Conservation (phyloP, 2,113 vertebrate species). For the Dermatemys mawii region DNA sequence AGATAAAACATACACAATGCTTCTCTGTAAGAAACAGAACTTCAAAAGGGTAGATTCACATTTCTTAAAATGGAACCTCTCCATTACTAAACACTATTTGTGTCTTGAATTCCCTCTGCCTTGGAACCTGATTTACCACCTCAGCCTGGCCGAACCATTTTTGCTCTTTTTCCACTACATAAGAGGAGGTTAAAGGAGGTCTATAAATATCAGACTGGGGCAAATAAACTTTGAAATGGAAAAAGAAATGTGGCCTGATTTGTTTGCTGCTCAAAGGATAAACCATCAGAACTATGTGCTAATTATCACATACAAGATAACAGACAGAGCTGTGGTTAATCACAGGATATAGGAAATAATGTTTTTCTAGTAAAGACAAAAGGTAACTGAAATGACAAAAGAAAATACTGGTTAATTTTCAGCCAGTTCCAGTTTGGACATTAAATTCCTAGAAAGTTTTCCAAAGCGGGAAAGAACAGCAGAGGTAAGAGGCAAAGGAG, state of each 20-base stretch:
- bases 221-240: neutral
- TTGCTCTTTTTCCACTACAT: neutral
- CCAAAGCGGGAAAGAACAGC: constrained; percentile 41
- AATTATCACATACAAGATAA: neutral
- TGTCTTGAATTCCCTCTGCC: neutral
- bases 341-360: neutral
- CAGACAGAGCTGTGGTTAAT: neutral
- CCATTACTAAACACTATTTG: neutral
- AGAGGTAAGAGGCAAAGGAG: constrained; percentile 43
- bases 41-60: neutral
- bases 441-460: constrained; percentile 21
- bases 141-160: neutral
- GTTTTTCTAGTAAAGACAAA: constrained; percentile 29
- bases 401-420: constrained; percentile 39
- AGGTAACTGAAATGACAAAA: constrained; percentile 63
- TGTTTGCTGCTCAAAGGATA: constrained; percentile 36
- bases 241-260: neutral
- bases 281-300: neutral
- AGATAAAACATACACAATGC: neutral
- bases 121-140: neutral
- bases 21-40: neutral
- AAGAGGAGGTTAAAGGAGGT: rapidly evolving
- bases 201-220: neutral
- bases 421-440: constrained; percentile 16
- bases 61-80: neutral